A percentile compares a stretch with the other conserved stretches of the same genome.
phyloP scores from a whole-genome alignment of 2,797 vertebrate genomes.

The Chaunax sp. region DNA sequence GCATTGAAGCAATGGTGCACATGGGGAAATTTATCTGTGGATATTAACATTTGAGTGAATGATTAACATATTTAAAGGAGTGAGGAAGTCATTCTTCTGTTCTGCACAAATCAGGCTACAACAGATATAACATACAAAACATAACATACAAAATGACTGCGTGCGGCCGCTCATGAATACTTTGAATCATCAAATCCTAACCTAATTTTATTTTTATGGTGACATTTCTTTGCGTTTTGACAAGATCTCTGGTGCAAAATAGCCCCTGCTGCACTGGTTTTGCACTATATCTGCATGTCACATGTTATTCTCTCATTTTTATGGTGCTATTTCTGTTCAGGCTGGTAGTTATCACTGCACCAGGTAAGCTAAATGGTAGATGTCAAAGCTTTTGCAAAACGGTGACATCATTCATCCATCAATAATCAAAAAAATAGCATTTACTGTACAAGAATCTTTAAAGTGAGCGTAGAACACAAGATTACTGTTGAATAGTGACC shows the following conservation, averaged over 20 bases:
- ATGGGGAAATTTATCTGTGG: slow-evolving; percentile 96
- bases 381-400: background rate
- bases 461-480: slow-evolving; percentile 3
- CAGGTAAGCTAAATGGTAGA: slow-evolving; percentile 1
- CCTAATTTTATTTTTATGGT: background rate
- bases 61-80: slow-evolving; percentile 6
- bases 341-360: background rate
- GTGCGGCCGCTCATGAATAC: background rate
- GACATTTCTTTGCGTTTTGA: background rate
- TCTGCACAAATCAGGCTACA: background rate
- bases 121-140: background rate
- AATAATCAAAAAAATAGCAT: background rate
- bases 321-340: background rate
- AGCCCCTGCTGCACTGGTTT: background rate
- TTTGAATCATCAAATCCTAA: background rate
- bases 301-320: background rate
- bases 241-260: background rate
- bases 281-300: background rate
- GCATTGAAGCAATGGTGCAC: slow-evolving; percentile 99
- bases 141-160: background rate
- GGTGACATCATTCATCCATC: background rate
- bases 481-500: slow-evolving; percentile 64
- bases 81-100: background rate
- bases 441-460: background rate
- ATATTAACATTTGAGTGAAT: background rate